These are phyloP conservation scores for Epinotia demarniana DNA, from an alignment of 2,888 invertebrate genomes.

Conservation along the genomic window DNA sequence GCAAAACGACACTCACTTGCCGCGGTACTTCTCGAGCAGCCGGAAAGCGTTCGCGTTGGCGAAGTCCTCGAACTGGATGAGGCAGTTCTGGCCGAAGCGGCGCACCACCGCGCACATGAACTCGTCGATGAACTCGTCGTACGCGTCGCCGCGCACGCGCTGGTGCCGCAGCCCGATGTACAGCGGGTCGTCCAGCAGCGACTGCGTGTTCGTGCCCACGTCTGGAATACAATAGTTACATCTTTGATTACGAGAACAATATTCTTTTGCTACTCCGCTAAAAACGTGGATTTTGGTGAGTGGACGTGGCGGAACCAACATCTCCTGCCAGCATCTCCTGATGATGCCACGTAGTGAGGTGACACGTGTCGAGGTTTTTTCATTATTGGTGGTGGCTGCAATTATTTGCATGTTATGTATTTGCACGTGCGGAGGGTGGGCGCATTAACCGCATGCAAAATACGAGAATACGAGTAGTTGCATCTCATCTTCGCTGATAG, in stretches of 20 bases:
- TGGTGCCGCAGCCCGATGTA: constrained; percentile 97
- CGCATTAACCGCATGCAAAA: too few species aligned
- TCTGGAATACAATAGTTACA: constrained; percentile 73
- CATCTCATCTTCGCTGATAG: too few species aligned
- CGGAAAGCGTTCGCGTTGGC: constrained; percentile 98
- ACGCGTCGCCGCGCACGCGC: constrained; percentile 92
- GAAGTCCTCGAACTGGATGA: constrained; percentile 99
- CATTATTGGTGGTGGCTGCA: too few species aligned
- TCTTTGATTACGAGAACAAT: neutral
- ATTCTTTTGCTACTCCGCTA: too few species aligned
- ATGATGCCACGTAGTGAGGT: too few species aligned
- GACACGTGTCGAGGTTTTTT: too few species aligned
- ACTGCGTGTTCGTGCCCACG: constrained; percentile 96
- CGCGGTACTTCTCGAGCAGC: constrained; percentile 94
- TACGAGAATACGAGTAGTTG: too few species aligned
- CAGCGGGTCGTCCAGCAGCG: constrained; percentile 94
- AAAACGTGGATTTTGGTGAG: too few species aligned
- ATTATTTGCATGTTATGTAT: too few species aligned
- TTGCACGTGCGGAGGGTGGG: too few species aligned
- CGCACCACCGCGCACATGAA: constrained; percentile 97
- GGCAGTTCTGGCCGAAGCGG: constrained; percentile 93
- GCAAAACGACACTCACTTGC: constrained; percentile 82
- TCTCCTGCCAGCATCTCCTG: too few species aligned
- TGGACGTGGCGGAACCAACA: too few species aligned
- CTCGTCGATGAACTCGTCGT: constrained; percentile 98